Base-by-base conservation (phyloP, 2,113 vertebrate genomes). In the Elachura formosa region DNA sequence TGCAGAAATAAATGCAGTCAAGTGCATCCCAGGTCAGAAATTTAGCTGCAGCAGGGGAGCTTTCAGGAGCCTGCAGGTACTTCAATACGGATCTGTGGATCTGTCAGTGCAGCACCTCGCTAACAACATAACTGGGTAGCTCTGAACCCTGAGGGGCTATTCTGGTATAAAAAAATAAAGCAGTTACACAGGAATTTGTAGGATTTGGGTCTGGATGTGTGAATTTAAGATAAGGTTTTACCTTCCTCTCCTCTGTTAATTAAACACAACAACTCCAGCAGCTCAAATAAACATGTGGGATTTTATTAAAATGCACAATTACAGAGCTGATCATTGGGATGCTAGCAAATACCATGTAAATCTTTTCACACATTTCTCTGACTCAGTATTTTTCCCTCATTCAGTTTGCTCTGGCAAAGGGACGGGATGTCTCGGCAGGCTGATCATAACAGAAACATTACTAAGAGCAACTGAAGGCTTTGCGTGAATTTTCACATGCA, bases 271-370 rank as follows among this genome's bases (percentile, higher is more conserved):
- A 58, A 64, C n/a, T 86, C 45, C 88, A 83, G 76, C 61, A 77
- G 64, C 90, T 88, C 48, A 56, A 59, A 84, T 61, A 90, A 96
- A 94, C 59, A 89, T 31, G 68, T 63, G 79, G 62, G 40, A 25
- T 82, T 84, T 95, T 81, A 87, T 94, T 92, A 94, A 95, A 90
- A 89, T 73, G 89, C 66, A 59, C 76, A 92, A 15, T 76, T 94
- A 91, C 77, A 71, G 76, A 89, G 55, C 51, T 87, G 78, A 69
- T 67, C 71, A 79, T 56, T 41, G 54, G 49, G 74, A 94, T 87
- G 58, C 5, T 46, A 90, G 54, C 15, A 91, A 96, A 88, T 75
- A 61, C 40, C 85, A 40, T 11, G 58, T 9, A 59, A 80, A 92
- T 59, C 48, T 90, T 83, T 45, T 49, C 81, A 94, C 92, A 84